Evolutionary conservation across 2,113 vertebrate genomes (phyloP), one percentile per base, ranked within the genome.

Genomic region (Melanerpes aurifrons): DNA sequence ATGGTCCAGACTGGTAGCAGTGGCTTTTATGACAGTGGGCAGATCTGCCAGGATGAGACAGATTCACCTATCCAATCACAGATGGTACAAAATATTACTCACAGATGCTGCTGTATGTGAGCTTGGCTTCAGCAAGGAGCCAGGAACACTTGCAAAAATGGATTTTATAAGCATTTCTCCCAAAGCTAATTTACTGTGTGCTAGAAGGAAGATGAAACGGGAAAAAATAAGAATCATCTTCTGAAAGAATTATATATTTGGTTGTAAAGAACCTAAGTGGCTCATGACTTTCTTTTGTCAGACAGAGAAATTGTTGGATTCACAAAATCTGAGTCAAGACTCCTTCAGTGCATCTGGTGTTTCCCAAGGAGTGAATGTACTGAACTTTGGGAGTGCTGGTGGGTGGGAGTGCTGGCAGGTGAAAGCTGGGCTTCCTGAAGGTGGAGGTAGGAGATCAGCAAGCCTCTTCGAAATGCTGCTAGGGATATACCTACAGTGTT

Each of bases 31-130:
- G 92, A 90, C 69, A 93, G 82, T 32, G 40, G 79, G 77, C 77
- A 93, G 88, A 95, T 83, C 76, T 94, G 92, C 92, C 86, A 95
- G 92, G 62, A 81, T 92, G 66, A 95, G 93, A 93, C 88, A 93
- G 73, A 90, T 93, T 96, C 92, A 96, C 93, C 95, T 96, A 93
- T 94, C 90, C 96, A 96, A 69, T 93, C 80, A 62, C 96, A 96
- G 96, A 96, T 96, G 96, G 95, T 58, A 93, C 76, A 93, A 96
- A 95, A 90, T 84, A 92, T 92, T 93, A 88, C 91, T 94, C 96
- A 94, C 90, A 93, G 80, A 84, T 95, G 96, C 90, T 95, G 80
- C 87, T 94, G 87, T 81, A 70, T 87, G 82, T 92, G 79, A 91
- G 80, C 69, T 86, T 95, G 96, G 86, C 80, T 93, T 88, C 86